phyloP scores from a whole-genome alignment of 1,140 invertebrate genomes.

The Nomia melanderi region DNA sequence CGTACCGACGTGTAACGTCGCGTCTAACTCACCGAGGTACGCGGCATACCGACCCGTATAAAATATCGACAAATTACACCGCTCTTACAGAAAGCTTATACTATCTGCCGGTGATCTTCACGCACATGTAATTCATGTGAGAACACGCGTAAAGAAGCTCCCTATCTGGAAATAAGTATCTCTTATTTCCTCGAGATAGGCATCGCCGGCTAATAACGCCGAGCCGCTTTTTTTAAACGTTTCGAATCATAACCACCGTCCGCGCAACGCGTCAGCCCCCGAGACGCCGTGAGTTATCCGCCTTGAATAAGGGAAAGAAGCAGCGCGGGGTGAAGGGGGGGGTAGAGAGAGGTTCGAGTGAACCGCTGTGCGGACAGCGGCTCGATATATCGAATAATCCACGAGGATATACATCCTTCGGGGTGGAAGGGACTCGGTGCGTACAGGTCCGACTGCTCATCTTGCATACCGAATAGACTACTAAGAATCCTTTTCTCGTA shows the following conservation, averaged over 20 bases:
- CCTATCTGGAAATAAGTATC: conserved; percentile 42
- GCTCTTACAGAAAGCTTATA: conserved; percentile 28
- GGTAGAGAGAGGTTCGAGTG: background rate
- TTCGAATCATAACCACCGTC: conserved; percentile 30
- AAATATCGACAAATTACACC: conserved; percentile 43
- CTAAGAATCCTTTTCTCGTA: conserved; percentile 69
- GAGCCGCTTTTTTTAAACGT: conserved; percentile 28
- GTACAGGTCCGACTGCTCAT: conserved; percentile 64
- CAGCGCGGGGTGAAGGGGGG: too few relatives aligned
- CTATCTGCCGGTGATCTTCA: conserved; percentile 33
- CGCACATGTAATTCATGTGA: conserved; percentile 51
- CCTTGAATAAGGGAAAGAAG: background rate
- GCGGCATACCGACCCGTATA: background rate
- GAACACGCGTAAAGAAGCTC: conserved; percentile 38
- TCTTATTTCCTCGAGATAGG: conserved; percentile 32
- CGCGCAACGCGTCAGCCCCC: conserved; percentile 6
- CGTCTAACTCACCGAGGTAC: background rate
- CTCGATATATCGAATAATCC: conserved; percentile 46
- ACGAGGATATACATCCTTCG: conserved; percentile 54
- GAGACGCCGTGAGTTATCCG: background rate
- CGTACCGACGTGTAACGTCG: conserved; percentile 1
- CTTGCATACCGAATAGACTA: conserved; percentile 72
- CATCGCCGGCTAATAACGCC: conserved; percentile 38
- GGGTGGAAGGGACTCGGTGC: conserved; percentile 54
- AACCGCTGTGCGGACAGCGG: conserved; percentile 29